Conservation (phyloP, 2,888 invertebrate species). For the Sepiola atlantica region DNA sequence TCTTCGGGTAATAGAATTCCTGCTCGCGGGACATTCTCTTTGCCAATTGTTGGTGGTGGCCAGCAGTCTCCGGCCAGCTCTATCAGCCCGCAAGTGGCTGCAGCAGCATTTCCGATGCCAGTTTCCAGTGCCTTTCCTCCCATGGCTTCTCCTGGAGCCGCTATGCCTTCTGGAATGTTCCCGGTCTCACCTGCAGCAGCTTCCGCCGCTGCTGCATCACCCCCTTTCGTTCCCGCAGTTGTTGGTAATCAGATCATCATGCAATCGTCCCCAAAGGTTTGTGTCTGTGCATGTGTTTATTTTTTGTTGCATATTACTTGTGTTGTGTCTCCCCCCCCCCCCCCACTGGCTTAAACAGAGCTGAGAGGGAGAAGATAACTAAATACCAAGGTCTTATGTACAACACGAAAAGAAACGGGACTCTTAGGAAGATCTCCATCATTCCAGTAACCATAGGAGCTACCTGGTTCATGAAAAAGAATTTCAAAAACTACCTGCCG, state of each 20-base stretch:
- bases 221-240: not conserved
- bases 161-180: constrained; percentile 11
- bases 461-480: too few relatives aligned
- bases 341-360: not conserved
- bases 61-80: not conserved
- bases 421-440: too few relatives aligned
- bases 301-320: not conserved
- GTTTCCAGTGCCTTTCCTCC: constrained; percentile 42
- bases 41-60: not conserved
- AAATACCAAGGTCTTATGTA: too few relatives aligned
- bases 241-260: constrained; percentile 34
- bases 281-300: not conserved
- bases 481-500: too few relatives aligned
- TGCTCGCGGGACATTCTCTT: not conserved
- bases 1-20: not conserved
- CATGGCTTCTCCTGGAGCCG: not conserved
- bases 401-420: too few relatives aligned
- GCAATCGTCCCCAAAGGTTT: not conserved
- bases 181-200: not conserved
- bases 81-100: not conserved
- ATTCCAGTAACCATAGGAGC: too few relatives aligned
- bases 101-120: constrained; percentile 35
- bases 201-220: not conserved
- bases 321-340: not conserved
- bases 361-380: too few relatives aligned